Conservation (phyloP, 2,113 vertebrate species). For the Apeltes quadracus region DNA sequence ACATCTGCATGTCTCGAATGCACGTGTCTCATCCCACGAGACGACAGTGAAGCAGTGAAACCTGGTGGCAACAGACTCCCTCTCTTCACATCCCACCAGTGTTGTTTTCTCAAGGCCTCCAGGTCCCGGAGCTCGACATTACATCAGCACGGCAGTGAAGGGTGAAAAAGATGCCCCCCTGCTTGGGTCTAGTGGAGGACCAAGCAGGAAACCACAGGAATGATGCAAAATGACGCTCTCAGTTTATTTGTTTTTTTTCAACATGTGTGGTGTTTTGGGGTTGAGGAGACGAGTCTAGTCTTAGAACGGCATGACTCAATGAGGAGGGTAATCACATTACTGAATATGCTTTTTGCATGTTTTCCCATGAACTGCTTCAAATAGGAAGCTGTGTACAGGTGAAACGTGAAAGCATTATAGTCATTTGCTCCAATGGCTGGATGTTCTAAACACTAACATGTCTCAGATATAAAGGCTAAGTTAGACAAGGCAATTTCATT, state of each 20-base stretch:
- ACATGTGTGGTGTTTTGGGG: too few relatives aligned
- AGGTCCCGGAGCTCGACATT: slow-evolving; percentile 4
- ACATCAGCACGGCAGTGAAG: slow-evolving; percentile 41
- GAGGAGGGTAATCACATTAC: neutral
- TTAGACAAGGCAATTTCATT: neutral
- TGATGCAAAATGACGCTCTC: too few relatives aligned
- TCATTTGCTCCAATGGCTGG: neutral
- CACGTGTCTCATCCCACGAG: neutral
- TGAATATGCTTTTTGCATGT: neutral
- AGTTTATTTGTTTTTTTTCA: too few relatives aligned
- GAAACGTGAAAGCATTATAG: neutral
- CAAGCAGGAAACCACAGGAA: slow-evolving; percentile 48
- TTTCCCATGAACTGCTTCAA: neutral
- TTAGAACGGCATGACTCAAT: neutral
- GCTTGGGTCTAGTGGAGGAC: slow-evolving; percentile 1
- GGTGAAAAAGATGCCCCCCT: slow-evolving; percentile 31
- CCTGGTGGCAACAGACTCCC: neutral
- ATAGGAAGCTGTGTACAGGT: neutral
- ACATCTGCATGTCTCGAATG: neutral
- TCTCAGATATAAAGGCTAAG: neutral
- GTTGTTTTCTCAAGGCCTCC: slow-evolving; percentile 37
- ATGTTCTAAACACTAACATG: neutral
- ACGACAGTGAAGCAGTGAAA: slow-evolving; percentile 10
- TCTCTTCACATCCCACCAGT: slow-evolving; percentile 14
- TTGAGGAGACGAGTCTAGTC: neutral